phyloP scores from a whole-genome alignment of 2,888 invertebrate genomes.

The Spicauda simplicius region DNA sequence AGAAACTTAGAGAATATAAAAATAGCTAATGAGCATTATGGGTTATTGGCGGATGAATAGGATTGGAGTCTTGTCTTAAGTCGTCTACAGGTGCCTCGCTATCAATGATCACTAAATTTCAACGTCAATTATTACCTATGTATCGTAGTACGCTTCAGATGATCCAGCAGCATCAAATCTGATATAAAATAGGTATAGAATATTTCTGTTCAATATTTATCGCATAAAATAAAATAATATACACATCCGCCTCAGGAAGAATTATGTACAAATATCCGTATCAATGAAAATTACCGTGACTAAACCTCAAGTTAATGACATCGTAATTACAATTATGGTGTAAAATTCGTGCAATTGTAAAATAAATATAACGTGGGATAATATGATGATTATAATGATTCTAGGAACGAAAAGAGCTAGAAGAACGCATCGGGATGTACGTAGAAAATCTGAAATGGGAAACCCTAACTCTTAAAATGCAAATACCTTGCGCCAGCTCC shows the following conservation, averaged over 20 bases:
- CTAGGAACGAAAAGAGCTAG: conserved; percentile 63
- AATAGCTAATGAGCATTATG: too few species aligned
- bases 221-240: background rate
- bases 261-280: background rate
- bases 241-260: background rate
- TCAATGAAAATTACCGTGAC: conserved; percentile 4
- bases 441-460: conserved; percentile 70
- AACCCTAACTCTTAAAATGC: conserved; percentile 65
- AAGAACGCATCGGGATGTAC: conserved; percentile 57
- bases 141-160: too few species aligned
- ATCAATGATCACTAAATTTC: too few species aligned
- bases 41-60: too few species aligned
- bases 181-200: too few species aligned
- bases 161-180: too few species aligned
- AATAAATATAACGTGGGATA: background rate
- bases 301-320: background rate
- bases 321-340: background rate
- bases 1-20: too few species aligned
- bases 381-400: conserved; percentile 12
- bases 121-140: too few species aligned
- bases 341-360: conserved; percentile 3
- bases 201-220: too few species aligned
- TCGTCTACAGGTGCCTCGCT: too few species aligned
- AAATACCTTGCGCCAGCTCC: conserved; percentile 61
- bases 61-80: too few species aligned